These are phyloP conservation scores for Drosophila saltans DNA, from an alignment of 1,140 invertebrate genomes.

Conservation along the genomic window DNA sequence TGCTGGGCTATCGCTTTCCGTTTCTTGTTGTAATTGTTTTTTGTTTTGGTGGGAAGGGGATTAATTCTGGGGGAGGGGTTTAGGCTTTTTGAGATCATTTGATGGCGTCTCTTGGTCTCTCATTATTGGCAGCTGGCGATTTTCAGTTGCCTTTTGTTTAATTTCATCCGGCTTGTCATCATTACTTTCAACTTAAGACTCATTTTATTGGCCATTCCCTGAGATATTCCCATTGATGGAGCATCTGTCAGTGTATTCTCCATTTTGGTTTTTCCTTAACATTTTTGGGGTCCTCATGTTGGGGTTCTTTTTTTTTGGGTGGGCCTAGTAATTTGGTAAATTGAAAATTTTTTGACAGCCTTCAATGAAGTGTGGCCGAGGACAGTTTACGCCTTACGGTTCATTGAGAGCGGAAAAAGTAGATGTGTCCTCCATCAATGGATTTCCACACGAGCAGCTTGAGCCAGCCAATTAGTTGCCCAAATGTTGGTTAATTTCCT, in stretches of 20 bases:
- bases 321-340: slow-evolving; percentile 70
- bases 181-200: slow-evolving; percentile 78
- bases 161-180: slow-evolving; percentile 64
- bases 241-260: background rate
- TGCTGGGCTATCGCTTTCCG: background rate
- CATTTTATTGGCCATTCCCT: slow-evolving; percentile 50
- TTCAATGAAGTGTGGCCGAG: slow-evolving; percentile 75
- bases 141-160: slow-evolving; percentile 44
- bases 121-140: slow-evolving; percentile 74
- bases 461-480: slow-evolving; percentile 78
- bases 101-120: slow-evolving; percentile 24
- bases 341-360: slow-evolving; percentile 77
- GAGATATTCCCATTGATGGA: slow-evolving; percentile 34
- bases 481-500: slow-evolving; percentile 80
- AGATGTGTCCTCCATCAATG: slow-evolving; percentile 30
- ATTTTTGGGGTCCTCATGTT: slow-evolving; percentile 15
- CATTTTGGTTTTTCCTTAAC: background rate
- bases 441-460: slow-evolving; percentile 77
- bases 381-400: slow-evolving; percentile 69
- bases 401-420: slow-evolving; percentile 51
- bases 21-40: slow-evolving; percentile 52
- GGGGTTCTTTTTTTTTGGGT: slow-evolving; percentile 23
- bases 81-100: slow-evolving; percentile 30
- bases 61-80: slow-evolving; percentile 20
- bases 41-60: slow-evolving; percentile 4